phyloP scores from a whole-genome alignment of 2,888 invertebrate species.

The Nephrotoma appendiculata region DNA sequence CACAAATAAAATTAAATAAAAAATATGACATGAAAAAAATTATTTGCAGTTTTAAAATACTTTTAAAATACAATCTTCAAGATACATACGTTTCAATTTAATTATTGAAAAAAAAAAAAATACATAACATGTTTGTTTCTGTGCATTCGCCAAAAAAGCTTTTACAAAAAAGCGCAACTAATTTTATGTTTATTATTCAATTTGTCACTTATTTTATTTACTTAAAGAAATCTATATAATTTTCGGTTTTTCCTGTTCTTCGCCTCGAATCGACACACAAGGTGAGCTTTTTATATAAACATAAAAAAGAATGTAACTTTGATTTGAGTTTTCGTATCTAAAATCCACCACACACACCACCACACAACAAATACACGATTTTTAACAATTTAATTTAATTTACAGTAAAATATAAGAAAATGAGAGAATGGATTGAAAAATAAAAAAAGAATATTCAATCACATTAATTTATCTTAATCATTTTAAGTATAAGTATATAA shows the following conservation, averaged over 20 bases:
- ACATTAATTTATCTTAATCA: not conserved
- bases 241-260: not conserved
- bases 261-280: not conserved
- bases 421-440: not conserved
- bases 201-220: not conserved
- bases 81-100: not conserved
- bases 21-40: not conserved
- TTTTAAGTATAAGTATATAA: not conserved
- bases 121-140: not conserved
- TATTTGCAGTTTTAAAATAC: not conserved
- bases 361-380: not conserved
- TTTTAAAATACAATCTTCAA: not conserved
- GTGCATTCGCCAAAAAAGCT: conserved; percentile 3
- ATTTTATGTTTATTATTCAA: not conserved
- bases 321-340: not conserved
- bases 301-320: not conserved
- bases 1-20: not conserved
- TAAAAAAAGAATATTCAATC: not conserved
- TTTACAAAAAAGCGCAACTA: conserved; percentile 2
- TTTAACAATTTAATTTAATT: not conserved
- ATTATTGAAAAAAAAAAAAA: not conserved
- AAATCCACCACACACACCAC: not conserved
- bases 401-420: not conserved
- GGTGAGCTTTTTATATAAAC: not conserved
- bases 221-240: not conserved